Evolutionary conservation across 2,113 vertebrate genomes (phyloP).

Genomic region (Peromyscus leucopus): DNA sequence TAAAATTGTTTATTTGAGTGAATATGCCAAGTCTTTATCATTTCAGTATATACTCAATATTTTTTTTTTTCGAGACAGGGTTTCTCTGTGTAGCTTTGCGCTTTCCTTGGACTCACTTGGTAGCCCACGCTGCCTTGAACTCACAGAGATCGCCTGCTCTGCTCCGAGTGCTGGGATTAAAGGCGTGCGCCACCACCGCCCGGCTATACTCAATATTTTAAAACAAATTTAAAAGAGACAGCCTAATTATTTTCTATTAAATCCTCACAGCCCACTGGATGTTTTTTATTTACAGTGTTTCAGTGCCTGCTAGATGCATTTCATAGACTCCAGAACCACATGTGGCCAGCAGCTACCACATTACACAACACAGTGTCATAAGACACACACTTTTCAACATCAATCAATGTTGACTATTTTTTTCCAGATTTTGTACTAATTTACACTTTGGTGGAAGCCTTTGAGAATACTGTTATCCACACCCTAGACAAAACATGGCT

Average conservation of each 20-base stretch:
- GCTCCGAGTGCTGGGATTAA: too few relatives aligned
- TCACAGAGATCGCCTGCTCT: too few relatives aligned
- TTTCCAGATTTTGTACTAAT: conserved; percentile 29
- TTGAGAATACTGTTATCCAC: not conserved
- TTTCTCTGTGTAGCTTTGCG: too few relatives aligned
- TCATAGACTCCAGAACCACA: not conserved
- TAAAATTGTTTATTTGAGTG: not conserved
- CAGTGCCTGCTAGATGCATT: not conserved
- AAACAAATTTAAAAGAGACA: not conserved
- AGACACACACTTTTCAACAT: conserved; percentile 9
- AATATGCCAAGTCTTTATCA: not conserved
- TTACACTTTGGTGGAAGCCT: not conserved
- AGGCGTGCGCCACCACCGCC: too few relatives aligned
- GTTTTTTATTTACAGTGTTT: not conserved
- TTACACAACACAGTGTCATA: conserved; percentile 18
- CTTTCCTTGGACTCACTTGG: too few relatives aligned
- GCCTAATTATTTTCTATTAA: not conserved
- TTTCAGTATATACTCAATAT: not conserved
- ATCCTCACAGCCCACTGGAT: not conserved
- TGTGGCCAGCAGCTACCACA: conserved; percentile 14
- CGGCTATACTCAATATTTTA: not conserved
- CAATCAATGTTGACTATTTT: conserved; percentile 6
- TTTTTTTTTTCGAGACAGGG: not conserved
- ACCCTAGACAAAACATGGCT: not conserved
- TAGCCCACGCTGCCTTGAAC: too few relatives aligned